Evolutionary conservation across 2,888 invertebrate species (phyloP).

Genomic region (Conistra vaccinii): DNA sequence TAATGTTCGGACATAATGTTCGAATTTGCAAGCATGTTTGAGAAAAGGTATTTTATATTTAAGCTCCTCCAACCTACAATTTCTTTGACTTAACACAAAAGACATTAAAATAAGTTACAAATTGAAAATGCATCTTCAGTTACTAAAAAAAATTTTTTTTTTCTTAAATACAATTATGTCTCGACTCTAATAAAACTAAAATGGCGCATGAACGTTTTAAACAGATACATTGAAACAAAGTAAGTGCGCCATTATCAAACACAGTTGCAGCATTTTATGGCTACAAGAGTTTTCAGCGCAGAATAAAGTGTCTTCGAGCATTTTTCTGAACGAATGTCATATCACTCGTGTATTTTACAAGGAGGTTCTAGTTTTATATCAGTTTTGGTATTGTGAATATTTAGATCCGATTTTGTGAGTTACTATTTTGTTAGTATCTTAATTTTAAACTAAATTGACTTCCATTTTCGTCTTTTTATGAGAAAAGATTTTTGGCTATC

Average conservation of each 20-base stretch:
- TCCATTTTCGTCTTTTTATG: neutral
- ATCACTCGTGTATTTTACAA: slow-evolving; percentile 16
- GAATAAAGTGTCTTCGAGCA: neutral
- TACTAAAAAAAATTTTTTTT: neutral
- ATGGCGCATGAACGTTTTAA: neutral
- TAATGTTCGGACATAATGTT: too few species aligned
- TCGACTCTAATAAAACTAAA: slow-evolving; percentile 18
- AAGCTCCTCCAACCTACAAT: neutral
- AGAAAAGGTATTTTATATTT: too few species aligned
- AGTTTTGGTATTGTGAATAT: neutral
- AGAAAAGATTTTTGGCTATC: neutral
- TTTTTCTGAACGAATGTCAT: slow-evolving; percentile 5
- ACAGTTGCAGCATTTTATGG: slow-evolving; percentile 52
- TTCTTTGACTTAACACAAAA: neutral
- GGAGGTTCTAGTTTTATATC: neutral
- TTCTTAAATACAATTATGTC: neutral
- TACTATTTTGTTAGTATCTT: neutral
- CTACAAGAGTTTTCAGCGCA: neutral
- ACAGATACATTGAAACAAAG: slow-evolving; percentile 35
- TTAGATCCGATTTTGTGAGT: neutral
- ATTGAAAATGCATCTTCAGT: neutral
- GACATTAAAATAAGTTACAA: too few species aligned
- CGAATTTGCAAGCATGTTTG: too few species aligned
- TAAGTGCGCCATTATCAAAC: slow-evolving; percentile 31
- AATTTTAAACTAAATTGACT: neutral